Percentiles rank a stretch among this genome's conserved stretches.
These are phyloP conservation scores for Struthidea cinerea DNA, from an alignment of 2,113 vertebrate species.

Conservation along the genomic window DNA sequence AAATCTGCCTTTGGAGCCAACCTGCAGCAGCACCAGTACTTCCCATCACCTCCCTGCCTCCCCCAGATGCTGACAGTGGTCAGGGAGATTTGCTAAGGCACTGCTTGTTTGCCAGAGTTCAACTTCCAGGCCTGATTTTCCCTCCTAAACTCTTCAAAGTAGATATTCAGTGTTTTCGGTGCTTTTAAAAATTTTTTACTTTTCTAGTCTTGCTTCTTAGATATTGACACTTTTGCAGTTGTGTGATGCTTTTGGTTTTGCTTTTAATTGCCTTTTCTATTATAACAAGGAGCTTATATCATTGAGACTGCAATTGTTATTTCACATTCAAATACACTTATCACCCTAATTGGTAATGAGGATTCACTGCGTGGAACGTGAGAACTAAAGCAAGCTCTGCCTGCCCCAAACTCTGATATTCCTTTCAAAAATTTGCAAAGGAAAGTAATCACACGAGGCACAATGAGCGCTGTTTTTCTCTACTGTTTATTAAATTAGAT, in stretches of 20 bases:
- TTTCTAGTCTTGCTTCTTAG: background rate
- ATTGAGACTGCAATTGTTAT: background rate
- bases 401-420: background rate
- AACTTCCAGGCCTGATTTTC: background rate
- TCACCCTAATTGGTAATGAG: conserved; percentile 14
- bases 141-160: background rate
- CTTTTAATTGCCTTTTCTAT: conserved; percentile 5
- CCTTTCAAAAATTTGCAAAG: background rate
- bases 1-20: background rate
- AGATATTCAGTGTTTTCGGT: background rate
- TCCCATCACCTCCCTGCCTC: background rate
- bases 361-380: background rate
- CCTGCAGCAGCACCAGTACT: background rate
- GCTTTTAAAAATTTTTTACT: background rate
- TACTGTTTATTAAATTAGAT: background rate
- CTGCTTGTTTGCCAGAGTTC: background rate
- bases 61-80: background rate
- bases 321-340: conserved; percentile 33
- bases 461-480: background rate
- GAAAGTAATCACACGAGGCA: background rate
- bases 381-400: background rate
- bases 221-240: background rate
- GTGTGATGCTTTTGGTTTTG: background rate
- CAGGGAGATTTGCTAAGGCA: background rate
- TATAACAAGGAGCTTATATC: background rate